Percentiles rank a stretch among this genome's conserved stretches.
Conservation (phyloP, 2,113 vertebrate genomes). For the Cephalopterus ornatus region DNA sequence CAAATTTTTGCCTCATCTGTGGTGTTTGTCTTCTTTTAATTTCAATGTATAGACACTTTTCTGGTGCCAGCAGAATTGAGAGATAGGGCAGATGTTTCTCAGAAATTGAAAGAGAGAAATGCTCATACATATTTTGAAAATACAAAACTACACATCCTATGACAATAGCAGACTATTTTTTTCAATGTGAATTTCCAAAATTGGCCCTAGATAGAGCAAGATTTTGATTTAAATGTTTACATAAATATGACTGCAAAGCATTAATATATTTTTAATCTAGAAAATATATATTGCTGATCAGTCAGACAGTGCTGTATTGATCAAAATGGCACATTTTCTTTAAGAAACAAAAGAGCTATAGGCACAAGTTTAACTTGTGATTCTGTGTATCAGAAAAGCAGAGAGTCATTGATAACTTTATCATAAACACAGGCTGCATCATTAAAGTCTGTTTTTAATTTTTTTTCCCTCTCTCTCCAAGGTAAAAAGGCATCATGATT, state of each 20-base stretch:
- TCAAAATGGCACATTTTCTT: neutral
- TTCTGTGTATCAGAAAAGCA: neutral
- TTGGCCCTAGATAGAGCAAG: neutral
- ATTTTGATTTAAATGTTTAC: neutral
- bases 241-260: neutral
- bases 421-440: neutral
- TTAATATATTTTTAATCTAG: neutral
- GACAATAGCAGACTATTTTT: neutral
- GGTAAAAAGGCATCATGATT: slow-evolving; percentile 11
- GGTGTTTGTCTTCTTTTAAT: neutral
- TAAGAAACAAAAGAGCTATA: neutral
- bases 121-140: neutral
- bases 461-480: neutral
- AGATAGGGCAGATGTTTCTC: neutral
- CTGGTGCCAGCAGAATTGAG: neutral
- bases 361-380: neutral
- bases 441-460: neutral
- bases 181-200: neutral
- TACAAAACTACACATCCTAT: neutral
- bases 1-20: neutral
- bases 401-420: neutral
- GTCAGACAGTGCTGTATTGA: neutral
- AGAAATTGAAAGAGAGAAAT: neutral
- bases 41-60: neutral
- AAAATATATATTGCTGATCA: neutral